phyloP scores from a whole-genome alignment of 2,888 invertebrate species.

The Norana najaformis region DNA sequence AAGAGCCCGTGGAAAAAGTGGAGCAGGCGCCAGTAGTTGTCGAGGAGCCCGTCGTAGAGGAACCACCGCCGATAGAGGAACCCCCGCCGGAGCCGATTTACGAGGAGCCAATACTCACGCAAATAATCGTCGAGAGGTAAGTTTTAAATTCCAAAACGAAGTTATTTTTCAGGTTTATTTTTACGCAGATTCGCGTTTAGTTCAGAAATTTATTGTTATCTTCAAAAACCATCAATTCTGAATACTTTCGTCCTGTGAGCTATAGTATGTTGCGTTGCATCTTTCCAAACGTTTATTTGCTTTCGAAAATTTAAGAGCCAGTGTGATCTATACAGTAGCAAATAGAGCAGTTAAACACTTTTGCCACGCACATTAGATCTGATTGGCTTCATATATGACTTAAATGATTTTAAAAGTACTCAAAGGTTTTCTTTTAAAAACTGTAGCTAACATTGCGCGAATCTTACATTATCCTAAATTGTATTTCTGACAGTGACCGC shows the following conservation, averaged over 20 bases:
- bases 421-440: neutral
- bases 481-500: neutral
- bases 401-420: neutral
- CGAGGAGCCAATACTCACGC: conserved; percentile 58
- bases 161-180: neutral
- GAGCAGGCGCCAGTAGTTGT: conserved; percentile 24
- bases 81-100: conserved; percentile 55
- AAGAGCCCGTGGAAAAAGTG: conserved; percentile 41
- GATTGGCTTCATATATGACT: neutral
- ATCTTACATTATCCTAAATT: neutral
- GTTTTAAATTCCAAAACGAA: conserved; percentile 23
- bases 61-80: conserved; percentile 48
- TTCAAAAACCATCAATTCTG: too few species aligned
- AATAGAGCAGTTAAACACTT: too few species aligned
- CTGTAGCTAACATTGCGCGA: neutral
- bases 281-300: too few species aligned
- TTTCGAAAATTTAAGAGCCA: too few species aligned
- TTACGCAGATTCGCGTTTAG: too few species aligned
- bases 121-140: conserved; percentile 58
- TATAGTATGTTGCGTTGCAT: too few species aligned
- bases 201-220: too few species aligned
- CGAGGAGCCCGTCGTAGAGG: conserved; percentile 41
- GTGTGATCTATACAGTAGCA: too few species aligned
- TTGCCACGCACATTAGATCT: neutral
- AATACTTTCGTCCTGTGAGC: too few species aligned